Conservation (phyloP, 2,113 vertebrate genomes). For the Salminus brasiliensis region DNA sequence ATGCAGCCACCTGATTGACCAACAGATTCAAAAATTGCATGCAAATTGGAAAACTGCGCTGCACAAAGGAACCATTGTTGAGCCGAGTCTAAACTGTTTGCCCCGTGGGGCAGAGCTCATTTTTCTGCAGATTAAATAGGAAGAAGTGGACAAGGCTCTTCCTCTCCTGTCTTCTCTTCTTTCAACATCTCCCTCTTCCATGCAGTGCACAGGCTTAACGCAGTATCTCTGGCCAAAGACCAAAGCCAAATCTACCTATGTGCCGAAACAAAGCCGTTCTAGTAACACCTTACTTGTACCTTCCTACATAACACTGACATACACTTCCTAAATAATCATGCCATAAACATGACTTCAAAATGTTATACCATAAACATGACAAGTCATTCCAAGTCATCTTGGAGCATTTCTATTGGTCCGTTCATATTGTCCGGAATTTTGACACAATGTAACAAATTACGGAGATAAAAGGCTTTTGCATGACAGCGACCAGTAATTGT, state of each 20-base stretch:
- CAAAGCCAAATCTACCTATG: neutral
- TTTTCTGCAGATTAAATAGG: conserved; percentile 30
- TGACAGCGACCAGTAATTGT: no score
- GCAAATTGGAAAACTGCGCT: conserved; percentile 36
- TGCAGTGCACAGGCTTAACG: neutral
- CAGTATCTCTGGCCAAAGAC: neutral
- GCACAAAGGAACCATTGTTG: conserved; percentile 41
- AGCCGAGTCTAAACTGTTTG: conserved; percentile 13
- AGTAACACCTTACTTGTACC: no score
- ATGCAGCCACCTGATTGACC: neutral
- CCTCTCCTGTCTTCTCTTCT: conserved; percentile 5
- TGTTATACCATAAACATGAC: no score
- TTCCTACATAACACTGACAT: no score
- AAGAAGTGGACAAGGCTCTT: conserved; percentile 30
- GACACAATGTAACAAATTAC: no score
- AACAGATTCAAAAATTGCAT: conserved; percentile 29
- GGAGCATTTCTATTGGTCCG: no score
- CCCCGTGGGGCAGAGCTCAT: neutral
- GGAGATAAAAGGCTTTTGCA: no score
- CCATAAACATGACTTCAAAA: no score
- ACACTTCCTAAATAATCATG: no score
- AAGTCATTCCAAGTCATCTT: no score
- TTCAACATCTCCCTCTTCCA: conserved; percentile 7
- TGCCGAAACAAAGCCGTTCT: no score
- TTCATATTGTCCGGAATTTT: no score